A percentile compares a stretch with the other conserved stretches of the same genome.
Conservation (phyloP, 1,140 invertebrate species). For the Acromyrmex heyeri region DNA sequence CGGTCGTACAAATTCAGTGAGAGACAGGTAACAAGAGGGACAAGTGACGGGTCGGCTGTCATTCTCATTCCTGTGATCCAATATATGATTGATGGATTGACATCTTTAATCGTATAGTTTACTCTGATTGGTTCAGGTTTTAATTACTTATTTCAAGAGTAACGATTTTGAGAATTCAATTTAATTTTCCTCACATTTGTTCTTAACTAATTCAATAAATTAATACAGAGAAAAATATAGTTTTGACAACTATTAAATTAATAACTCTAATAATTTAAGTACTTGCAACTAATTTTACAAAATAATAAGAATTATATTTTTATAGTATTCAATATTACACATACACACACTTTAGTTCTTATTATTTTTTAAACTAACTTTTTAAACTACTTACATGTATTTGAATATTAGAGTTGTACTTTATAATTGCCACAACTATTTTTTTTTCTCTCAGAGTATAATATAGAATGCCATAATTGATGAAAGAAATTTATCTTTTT, state of each 20-base stretch:
- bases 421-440: too few species aligned
- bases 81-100: slow-evolving; percentile 47
- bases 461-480: neutral
- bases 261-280: too few species aligned
- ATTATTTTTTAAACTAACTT: too few species aligned
- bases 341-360: too few species aligned
- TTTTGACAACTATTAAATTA: too few species aligned
- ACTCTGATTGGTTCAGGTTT: slow-evolving; percentile 8
- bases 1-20: slow-evolving; percentile 14
- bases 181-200: neutral
- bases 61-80: slow-evolving; percentile 29
- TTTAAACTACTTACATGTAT: too few species aligned
- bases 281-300: too few species aligned
- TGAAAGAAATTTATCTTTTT: slow-evolving; percentile 12
- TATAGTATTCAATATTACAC: too few species aligned
- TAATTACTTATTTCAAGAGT: slow-evolving; percentile 12
- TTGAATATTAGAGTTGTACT: too few species aligned
- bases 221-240: neutral
- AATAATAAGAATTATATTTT: too few species aligned
- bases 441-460: too few species aligned
- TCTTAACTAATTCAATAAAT: slow-evolving; percentile 3
- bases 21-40: slow-evolving; percentile 6
- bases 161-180: neutral
- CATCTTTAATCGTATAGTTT: slow-evolving; percentile 19
- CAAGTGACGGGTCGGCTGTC: slow-evolving; percentile 21